These are phyloP conservation scores for Hapalemur alaotrensis DNA, from an alignment of 2,797 vertebrate species.

Conservation along the genomic window DNA sequence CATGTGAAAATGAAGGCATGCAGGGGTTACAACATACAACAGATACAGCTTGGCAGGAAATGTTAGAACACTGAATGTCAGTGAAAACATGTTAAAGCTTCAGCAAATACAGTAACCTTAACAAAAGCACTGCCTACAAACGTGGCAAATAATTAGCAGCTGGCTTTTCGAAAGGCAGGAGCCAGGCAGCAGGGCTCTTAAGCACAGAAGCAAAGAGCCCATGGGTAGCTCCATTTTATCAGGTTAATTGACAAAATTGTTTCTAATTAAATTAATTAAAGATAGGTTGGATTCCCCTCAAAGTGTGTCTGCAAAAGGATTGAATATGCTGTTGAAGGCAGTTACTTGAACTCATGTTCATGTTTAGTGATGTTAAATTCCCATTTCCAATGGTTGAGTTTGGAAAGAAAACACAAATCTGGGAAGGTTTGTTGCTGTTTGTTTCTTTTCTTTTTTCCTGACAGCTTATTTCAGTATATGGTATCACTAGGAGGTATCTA, in stretches of 20 bases:
- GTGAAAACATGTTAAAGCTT: constrained; percentile 38
- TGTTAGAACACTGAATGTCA: not conserved
- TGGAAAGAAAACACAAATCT: not conserved
- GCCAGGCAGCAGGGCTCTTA: constrained; percentile 39
- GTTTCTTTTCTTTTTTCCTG: not conserved
- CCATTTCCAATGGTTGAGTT: not conserved
- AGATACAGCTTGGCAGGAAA: not conserved
- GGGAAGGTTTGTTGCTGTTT: not conserved
- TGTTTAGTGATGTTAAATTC: not conserved
- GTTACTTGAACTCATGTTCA: not conserved
- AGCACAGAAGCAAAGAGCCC: constrained; percentile 44
- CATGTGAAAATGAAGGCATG: not conserved
- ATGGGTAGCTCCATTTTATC: constrained; percentile 66
- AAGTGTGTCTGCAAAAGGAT: constrained; percentile 46
- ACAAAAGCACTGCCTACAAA: constrained; percentile 56
- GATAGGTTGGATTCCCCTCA: constrained; percentile 29
- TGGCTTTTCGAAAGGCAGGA: constrained; percentile 56
- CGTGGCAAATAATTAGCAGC: constrained; percentile 70
- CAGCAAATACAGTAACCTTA: constrained; percentile 48
- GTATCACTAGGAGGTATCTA: not conserved
- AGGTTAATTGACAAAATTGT: constrained; percentile 66
- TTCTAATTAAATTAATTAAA: constrained; percentile 78
- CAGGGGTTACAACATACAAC: not conserved
- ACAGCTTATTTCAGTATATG: not conserved
- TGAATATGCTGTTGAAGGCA: constrained; percentile 16